Conservation (phyloP, 2,113 vertebrate genomes). For the Pseudorhombus dupliciocellatus region DNA sequence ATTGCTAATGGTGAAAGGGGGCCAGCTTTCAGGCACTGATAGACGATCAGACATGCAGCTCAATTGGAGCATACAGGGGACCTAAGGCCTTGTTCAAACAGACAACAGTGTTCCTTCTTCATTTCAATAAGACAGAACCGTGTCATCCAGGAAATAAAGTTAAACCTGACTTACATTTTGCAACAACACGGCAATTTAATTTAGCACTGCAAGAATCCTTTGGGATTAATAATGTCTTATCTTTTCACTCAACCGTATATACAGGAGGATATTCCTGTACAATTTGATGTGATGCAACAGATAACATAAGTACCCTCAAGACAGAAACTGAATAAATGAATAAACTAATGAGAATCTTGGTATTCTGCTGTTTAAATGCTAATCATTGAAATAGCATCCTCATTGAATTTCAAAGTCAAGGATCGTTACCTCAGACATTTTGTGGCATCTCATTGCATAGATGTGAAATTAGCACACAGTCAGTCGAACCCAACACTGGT, state of each 20-base stretch:
- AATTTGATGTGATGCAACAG: too few species aligned
- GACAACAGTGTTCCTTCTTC: background rate
- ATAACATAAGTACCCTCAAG: too few species aligned
- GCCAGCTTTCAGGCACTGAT: background rate
- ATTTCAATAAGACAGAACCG: background rate
- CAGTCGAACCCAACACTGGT: background rate
- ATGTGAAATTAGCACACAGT: slow-evolving; percentile 18
- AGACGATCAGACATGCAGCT: background rate
- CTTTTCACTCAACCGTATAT: too few species aligned
- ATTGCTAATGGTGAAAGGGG: background rate
- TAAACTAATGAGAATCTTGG: background rate
- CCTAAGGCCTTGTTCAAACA: background rate
- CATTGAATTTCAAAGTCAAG: background rate
- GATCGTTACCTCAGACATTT: background rate
- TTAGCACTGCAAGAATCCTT: background rate
- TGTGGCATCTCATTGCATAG: background rate
- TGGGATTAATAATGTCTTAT: too few species aligned
- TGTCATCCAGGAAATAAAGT: background rate
- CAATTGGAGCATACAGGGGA: background rate
- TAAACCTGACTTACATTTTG: background rate
- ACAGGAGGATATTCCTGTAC: background rate
- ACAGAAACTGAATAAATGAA: background rate
- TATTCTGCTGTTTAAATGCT: background rate
- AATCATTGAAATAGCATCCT: background rate
- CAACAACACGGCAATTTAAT: background rate